These are phyloP conservation scores for Esox masquinongy DNA, from an alignment of 2,797 vertebrate genomes.

Conservation along the genomic window DNA sequence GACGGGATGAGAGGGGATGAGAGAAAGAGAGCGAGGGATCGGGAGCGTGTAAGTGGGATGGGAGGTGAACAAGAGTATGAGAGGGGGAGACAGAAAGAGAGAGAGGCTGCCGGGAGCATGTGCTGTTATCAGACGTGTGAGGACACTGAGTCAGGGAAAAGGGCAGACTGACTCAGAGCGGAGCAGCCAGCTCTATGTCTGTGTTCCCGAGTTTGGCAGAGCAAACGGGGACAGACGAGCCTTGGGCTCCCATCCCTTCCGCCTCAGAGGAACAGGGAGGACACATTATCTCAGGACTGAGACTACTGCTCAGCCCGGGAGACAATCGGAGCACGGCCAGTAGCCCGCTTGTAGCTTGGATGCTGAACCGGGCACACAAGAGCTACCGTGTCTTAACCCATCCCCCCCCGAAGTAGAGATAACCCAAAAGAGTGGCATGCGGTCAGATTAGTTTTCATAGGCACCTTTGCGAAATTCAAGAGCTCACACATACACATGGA, in stretches of 20 bases:
- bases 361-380: background rate
- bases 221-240: conserved; percentile 30
- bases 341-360: background rate
- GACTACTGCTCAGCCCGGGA: conserved; percentile 34
- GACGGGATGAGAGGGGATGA: conserved; percentile 27
- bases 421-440: background rate
- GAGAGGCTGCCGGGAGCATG: conserved; percentile 6
- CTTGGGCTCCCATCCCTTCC: conserved; percentile 16
- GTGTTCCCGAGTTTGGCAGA: conserved; percentile 34
- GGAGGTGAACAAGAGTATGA: background rate
- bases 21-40: conserved; percentile 7
- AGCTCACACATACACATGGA: conserved; percentile 27
- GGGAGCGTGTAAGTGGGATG: conserved; percentile 20
- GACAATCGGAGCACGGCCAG: background rate
- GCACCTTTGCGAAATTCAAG: background rate
- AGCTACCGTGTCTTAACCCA: background rate
- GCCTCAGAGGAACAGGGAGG: conserved; percentile 26
- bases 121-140: conserved; percentile 8
- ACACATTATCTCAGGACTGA: conserved; percentile 19
- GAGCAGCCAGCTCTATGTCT: background rate
- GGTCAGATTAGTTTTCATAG: conserved; percentile 25
- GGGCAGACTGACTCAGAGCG: background rate
- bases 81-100: background rate
- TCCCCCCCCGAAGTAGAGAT: background rate
- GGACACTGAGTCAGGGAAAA: conserved; percentile 3